Evolutionary conservation across 2,888 invertebrate genomes (phyloP).

Genomic region (Tryphoninae sp.): DNA sequence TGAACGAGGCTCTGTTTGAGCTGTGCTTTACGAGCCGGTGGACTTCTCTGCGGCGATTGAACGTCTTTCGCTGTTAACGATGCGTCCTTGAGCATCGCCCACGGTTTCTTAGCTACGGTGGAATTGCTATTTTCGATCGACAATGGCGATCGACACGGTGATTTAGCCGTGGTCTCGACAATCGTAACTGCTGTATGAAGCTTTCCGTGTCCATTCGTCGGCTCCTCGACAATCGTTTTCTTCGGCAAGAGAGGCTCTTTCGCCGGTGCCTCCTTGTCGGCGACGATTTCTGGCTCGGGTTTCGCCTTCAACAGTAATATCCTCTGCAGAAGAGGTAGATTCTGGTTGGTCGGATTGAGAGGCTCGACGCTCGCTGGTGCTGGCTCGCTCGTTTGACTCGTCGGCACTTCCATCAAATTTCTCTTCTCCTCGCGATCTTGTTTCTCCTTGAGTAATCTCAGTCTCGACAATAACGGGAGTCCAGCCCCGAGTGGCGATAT

Average conservation of each 20-base stretch:
- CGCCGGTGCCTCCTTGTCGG: constrained; percentile 70
- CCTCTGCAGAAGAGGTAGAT: constrained; percentile 88
- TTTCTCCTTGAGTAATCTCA: constrained; percentile 92
- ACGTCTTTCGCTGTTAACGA: constrained; percentile 72
- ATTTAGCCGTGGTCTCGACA: constrained; percentile 39
- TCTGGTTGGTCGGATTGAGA: constrained; percentile 70
- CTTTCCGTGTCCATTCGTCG: constrained; percentile 42
- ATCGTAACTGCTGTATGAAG: constrained; percentile 41
- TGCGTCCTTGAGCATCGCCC: constrained; percentile 91
- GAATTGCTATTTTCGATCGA: constrained; percentile 73
- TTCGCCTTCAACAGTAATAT: constrained; percentile 89
- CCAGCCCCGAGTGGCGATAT: constrained; percentile 92
- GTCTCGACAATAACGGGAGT: constrained; percentile 88
- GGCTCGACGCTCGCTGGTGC: constrained; percentile 62
- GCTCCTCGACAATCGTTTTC: constrained; percentile 66
- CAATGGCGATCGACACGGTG: constrained; percentile 34
- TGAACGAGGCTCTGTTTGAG: constrained; percentile 75
- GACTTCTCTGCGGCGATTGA: constrained; percentile 70
- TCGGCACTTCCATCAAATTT: constrained; percentile 72
- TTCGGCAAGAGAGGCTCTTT: constrained; percentile 75
- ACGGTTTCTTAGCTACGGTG: constrained; percentile 84
- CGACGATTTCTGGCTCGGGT: constrained; percentile 83
- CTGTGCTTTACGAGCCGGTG: constrained; percentile 69
- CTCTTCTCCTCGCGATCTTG: constrained; percentile 84
- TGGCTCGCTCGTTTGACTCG: constrained; percentile 59